Evolutionary conservation across 2,888 invertebrate species (phyloP).

Genomic region (Callyntrura guangdongensis): DNA sequence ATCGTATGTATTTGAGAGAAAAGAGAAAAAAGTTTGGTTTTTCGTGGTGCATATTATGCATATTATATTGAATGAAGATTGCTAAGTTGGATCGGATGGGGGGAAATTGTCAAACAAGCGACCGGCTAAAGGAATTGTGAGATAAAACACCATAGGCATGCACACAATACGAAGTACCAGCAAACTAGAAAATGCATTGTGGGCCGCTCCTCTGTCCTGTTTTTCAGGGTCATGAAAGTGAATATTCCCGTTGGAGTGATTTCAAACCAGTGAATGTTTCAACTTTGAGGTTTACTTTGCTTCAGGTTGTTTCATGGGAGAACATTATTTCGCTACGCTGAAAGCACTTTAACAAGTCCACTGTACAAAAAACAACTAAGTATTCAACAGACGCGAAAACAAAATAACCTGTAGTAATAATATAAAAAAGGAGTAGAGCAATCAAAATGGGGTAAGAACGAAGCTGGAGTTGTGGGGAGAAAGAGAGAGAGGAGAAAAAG

Average conservation of each 20-base stretch:
- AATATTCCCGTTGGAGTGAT: conserved; percentile 74
- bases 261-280: conserved; percentile 66
- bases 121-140: background rate
- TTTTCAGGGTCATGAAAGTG: conserved; percentile 63
- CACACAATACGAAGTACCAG: no score
- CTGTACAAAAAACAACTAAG: conserved; percentile 43
- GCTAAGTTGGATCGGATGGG: conserved; percentile 33
- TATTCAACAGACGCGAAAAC: conserved; percentile 48
- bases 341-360: conserved; percentile 55
- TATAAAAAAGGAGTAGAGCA: conserved; percentile 50
- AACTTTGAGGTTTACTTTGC: conserved; percentile 63
- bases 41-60: conserved; percentile 46
- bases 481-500: conserved; percentile 3
- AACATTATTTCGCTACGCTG: conserved; percentile 29
- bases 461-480: no score
- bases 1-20: conserved; percentile 1
- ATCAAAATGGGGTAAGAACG: conserved; percentile 41
- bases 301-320: conserved; percentile 14
- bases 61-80: conserved; percentile 58
- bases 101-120: conserved; percentile 60
- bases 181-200: background rate
- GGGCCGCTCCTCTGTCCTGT: background rate
- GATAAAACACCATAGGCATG: background rate
- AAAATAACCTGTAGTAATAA: conserved; percentile 58
- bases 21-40: background rate